phyloP scores from a whole-genome alignment of 1,140 invertebrate genomes.

The Drosophila grimshawi region DNA sequence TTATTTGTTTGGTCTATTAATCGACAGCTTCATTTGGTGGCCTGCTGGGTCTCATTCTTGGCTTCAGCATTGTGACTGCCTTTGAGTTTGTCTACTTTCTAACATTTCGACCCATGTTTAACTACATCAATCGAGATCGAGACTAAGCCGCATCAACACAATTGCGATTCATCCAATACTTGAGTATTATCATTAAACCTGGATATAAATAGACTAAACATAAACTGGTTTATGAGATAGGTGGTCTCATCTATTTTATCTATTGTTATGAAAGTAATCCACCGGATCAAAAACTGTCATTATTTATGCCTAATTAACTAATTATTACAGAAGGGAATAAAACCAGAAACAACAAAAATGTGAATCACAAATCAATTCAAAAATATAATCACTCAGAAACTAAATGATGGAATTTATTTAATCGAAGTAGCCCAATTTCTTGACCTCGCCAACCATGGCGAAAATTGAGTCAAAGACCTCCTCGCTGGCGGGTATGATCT shows the following conservation, averaged over 20 bases:
- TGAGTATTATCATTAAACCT: no score
- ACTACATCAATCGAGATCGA: slow-evolving; percentile 77
- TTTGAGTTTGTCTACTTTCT: slow-evolving; percentile 89
- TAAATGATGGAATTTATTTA: slow-evolving; percentile 36
- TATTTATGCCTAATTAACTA: no score
- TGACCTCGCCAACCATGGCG: slow-evolving; percentile 86
- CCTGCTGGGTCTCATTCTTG: slow-evolving; percentile 87
- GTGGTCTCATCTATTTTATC: no score
- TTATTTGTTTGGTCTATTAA: slow-evolving; percentile 2
- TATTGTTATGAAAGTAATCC: no score
- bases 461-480: slow-evolving; percentile 89
- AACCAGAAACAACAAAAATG: no score
- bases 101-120: slow-evolving; percentile 85
- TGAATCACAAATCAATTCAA: neutral
- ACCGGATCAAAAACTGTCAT: no score
- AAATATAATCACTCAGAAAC: neutral
- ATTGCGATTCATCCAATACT: neutral
- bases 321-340: no score
- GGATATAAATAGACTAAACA: no score
- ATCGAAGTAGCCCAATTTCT: slow-evolving; percentile 73
- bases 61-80: slow-evolving; percentile 88
- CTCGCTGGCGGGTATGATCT: slow-evolving; percentile 90
- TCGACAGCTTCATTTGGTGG: slow-evolving; percentile 89
- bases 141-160: slow-evolving; percentile 25
- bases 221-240: no score